Percentiles rank a stretch among this genome's conserved stretches.
These are phyloP conservation scores for Bungarus multicinctus DNA, from an alignment of 2,113 vertebrate genomes.

Conservation along the genomic window DNA sequence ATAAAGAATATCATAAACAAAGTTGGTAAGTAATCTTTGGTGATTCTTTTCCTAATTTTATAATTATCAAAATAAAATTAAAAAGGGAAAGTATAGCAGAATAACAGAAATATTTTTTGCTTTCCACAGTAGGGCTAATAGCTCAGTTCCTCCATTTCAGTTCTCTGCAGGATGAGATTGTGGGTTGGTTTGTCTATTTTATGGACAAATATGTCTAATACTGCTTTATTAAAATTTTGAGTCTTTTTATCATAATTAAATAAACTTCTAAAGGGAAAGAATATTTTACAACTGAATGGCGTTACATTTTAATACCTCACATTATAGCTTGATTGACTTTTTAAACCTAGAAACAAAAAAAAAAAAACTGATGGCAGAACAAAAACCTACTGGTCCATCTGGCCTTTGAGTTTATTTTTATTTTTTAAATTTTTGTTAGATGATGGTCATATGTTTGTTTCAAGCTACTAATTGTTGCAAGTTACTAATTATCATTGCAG, in stretches of 20 bases:
- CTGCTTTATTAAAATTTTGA: not conserved
- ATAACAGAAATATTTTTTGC: not conserved
- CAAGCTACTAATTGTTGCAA: not conserved
- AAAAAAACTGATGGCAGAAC: not conserved
- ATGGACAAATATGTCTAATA: not conserved
- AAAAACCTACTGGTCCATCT: not conserved
- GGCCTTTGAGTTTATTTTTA: not conserved
- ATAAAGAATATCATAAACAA: not conserved
- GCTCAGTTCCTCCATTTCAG: not conserved
- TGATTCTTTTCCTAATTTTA: not conserved
- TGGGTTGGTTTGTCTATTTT: not conserved
- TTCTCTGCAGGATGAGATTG: not conserved
- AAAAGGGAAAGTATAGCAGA: not conserved
- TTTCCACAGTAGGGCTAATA: not conserved
- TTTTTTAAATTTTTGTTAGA: not conserved
- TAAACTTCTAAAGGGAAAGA: not conserved
- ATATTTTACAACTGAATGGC: not conserved
- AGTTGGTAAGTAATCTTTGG: not conserved
- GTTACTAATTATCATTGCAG: too few species aligned
- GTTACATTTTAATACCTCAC: not conserved
- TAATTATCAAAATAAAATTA: not conserved
- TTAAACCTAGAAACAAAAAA: not conserved
- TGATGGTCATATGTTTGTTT: not conserved
- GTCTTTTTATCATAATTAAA: not conserved
- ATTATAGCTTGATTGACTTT: not conserved